Percentiles rank a stretch among this genome's conserved stretches.
Conservation (phyloP, 2,888 invertebrate species). For the Stictocephala bisonia region DNA sequence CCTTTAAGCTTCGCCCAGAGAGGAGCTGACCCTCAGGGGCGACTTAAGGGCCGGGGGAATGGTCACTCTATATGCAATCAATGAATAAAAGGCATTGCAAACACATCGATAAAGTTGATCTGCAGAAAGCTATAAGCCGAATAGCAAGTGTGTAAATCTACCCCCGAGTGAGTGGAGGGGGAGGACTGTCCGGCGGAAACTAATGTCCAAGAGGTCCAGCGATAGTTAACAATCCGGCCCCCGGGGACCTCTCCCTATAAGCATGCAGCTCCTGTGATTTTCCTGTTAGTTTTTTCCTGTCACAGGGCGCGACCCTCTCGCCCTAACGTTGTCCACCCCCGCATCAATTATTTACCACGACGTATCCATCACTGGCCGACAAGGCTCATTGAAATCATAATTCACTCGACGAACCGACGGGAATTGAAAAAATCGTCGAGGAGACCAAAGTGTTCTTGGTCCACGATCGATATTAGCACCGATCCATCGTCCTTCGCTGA, state of each 20-base stretch:
- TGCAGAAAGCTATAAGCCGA: too few relatives aligned
- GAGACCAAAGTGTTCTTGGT: too few relatives aligned
- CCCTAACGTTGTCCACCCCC: not conserved
- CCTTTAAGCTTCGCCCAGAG: conserved; percentile 32
- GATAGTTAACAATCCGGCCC: conserved; percentile 26
- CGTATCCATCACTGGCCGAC: conserved; percentile 29
- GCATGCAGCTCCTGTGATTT: conserved; percentile 37
- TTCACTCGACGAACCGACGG: conserved; percentile 21
- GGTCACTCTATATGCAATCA: conserved; percentile 38
- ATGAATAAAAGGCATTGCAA: conserved; percentile 25
- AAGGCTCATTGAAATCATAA: conserved; percentile 33
- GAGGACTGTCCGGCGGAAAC: conserved; percentile 12
- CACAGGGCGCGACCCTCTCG: not conserved
- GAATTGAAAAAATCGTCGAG: conserved; percentile 25
- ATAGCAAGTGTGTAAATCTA: too few relatives aligned
- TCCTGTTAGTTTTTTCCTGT: conserved; percentile 23
- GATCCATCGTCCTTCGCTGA: too few relatives aligned
- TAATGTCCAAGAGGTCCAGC: conserved; percentile 26
- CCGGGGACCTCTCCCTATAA: conserved; percentile 15
- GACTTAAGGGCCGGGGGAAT: not conserved
- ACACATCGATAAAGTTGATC: conserved; percentile 34
- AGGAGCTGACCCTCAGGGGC: not conserved
- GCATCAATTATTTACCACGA: conserved; percentile 28
- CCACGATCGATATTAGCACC: too few relatives aligned
- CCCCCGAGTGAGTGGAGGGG: not conserved